Conservation (phyloP, 2,888 invertebrate species). For the Abrostola tripartita region DNA sequence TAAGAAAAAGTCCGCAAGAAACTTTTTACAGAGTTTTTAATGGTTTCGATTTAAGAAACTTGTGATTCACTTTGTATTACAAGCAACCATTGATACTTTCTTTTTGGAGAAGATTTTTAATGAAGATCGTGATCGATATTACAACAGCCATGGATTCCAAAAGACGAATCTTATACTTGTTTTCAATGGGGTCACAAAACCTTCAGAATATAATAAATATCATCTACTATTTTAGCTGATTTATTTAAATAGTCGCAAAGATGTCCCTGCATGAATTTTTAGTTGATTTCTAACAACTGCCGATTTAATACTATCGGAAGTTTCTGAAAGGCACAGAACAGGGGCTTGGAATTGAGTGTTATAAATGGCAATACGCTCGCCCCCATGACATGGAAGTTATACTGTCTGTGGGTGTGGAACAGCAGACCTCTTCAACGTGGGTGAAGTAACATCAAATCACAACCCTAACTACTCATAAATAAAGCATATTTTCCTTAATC, state of each 20-base stretch:
- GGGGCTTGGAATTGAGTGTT: too few relatives aligned
- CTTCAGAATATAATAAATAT: background rate
- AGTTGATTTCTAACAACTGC: background rate
- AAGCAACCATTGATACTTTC: background rate
- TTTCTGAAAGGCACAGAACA: too few relatives aligned
- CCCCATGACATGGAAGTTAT: too few relatives aligned
- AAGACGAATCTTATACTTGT: background rate
- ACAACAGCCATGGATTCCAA: background rate
- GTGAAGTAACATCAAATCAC: too few relatives aligned
- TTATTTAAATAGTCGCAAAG: too few relatives aligned
- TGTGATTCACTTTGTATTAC: constrained; percentile 1
- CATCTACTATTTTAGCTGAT: too few relatives aligned
- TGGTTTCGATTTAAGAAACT: background rate
- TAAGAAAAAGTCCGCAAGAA: background rate
- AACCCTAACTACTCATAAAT: background rate
- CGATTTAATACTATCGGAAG: background rate
- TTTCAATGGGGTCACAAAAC: background rate
- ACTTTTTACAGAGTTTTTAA: background rate
- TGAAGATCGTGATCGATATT: constrained; percentile 3
- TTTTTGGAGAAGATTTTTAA: background rate
- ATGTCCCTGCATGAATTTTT: background rate
- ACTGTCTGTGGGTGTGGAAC: too few relatives aligned
- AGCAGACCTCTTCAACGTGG: too few relatives aligned
- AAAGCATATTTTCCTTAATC: constrained; percentile 12
- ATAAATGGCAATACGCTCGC: too few relatives aligned